A percentile compares a stretch with the other conserved stretches of the same genome.
Conservation (phyloP, 2,113 vertebrate genomes). For the Poeciliopsis occidentalis region DNA sequence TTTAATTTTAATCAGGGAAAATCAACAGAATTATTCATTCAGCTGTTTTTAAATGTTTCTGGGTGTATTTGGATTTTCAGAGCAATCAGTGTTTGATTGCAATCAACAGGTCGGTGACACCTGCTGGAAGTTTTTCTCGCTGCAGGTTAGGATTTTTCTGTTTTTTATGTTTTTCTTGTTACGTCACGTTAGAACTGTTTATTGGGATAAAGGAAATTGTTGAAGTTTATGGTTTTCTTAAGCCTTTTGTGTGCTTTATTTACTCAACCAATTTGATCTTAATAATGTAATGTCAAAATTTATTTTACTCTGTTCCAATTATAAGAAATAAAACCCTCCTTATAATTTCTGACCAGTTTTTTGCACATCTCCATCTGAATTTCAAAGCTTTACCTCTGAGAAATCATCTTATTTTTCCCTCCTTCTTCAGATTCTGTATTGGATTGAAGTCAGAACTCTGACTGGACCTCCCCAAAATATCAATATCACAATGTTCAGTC, state of each 20-base stretch:
- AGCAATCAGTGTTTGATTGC: slow-evolving; percentile 4
- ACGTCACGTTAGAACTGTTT: background rate
- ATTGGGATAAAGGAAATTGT: background rate
- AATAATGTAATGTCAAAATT: too few species aligned
- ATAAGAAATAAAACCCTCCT: too few species aligned
- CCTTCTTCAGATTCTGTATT: too few species aligned
- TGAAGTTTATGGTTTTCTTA: background rate
- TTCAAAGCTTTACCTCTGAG: too few species aligned
- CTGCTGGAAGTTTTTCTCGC: background rate
- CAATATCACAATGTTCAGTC: background rate
- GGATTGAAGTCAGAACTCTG: background rate
- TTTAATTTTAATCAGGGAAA: background rate
- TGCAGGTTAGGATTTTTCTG: background rate
- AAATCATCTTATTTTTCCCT: too few species aligned
- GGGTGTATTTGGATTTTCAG: background rate
- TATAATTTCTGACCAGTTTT: too few species aligned
- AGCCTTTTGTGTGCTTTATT: background rate
- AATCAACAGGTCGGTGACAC: background rate
- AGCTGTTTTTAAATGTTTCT: background rate
- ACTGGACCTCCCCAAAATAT: background rate
- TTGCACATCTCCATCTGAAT: too few species aligned
- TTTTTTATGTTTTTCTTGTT: background rate
- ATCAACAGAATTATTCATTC: background rate
- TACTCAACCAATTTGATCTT: background rate
- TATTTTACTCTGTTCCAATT: too few species aligned